Evolutionary conservation across 1,140 invertebrate species (phyloP), one percentile per base, ranked within the genome.

Genomic region (Listronotus oregonensis): DNA sequence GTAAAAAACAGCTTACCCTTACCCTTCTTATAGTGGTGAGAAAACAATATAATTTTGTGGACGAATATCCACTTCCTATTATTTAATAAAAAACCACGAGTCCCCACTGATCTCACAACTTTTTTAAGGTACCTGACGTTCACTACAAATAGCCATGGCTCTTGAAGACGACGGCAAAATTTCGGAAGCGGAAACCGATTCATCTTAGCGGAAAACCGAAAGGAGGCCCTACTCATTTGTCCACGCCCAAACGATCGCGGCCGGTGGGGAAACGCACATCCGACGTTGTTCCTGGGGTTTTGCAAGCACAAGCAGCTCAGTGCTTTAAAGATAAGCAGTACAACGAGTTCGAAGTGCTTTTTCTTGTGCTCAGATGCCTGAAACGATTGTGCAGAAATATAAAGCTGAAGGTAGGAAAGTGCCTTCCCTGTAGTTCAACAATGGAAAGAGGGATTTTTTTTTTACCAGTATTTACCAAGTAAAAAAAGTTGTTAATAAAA

Each of bases 211-310:
- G 87, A 85, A 10, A 96, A 95, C 73, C 89, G 95, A 0, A 92
- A 92, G 75, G 96, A 98, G 80, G 96, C 96, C 6, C 91, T 99
- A 3, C 85, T 95, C 21, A 98, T 99, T 97, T 80, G 89, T 96
- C 0, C 90, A 95, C 71, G 89, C 87, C 14, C 89, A 91, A 31
- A 88, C 95, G 90, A 88, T 92, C 37, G 86, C 90, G 11, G 96
- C 96, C 82, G 90, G 85, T 98, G 10, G 96, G 0, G 93, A 96
- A 77, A 83, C 86, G 47, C 86, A 97, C 75, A 91, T 63, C 84
- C 90, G 1, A 89, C 93, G 34, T 88, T 92, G 86, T 98, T 11
- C 80, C 87, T 7, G 94, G 98, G 71, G 92, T 99, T 2, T 80
- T 98, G 0, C 85, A 96, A 31, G 92, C 90, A 0, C 91, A 95